Evolutionary conservation across 2,888 invertebrate species (phyloP).

Genomic region (Xylocampa areola): DNA sequence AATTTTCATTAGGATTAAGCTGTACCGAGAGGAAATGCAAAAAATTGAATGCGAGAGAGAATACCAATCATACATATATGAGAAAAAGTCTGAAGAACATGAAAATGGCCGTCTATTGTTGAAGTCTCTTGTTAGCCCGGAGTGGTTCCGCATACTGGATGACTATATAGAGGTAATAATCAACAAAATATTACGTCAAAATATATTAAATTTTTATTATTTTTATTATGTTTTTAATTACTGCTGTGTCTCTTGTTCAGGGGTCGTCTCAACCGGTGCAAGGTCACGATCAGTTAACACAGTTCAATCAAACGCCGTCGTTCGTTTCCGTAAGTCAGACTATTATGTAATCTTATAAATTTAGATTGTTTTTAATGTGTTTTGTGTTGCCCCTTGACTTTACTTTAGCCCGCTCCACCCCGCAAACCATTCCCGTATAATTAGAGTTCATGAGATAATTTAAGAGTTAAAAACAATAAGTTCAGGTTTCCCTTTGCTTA

Average conservation of each 20-base stretch:
- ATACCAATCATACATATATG: slow-evolving; percentile 52
- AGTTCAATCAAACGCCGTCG: slow-evolving; percentile 40
- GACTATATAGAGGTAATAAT: slow-evolving; percentile 70
- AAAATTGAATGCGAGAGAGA: slow-evolving; percentile 66
- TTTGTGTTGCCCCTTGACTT: too few relatives aligned
- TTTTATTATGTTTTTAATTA: neutral
- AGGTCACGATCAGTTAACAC: slow-evolving; percentile 45
- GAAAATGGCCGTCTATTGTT: slow-evolving; percentile 49
- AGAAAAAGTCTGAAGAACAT: slow-evolving; percentile 65
- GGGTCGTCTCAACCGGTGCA: slow-evolving; percentile 44
- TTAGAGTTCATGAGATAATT: too few relatives aligned
- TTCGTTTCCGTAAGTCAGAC: slow-evolving; percentile 55
- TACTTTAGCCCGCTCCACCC: too few relatives aligned
- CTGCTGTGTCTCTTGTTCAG: slow-evolving; percentile 34
- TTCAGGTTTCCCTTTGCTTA: too few relatives aligned
- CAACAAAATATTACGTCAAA: too few relatives aligned
- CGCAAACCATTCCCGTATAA: too few relatives aligned
- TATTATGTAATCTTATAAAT: too few relatives aligned
- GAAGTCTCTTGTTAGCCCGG: slow-evolving; percentile 34
- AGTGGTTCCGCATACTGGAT: slow-evolving; percentile 62
- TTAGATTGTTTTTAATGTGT: too few relatives aligned
- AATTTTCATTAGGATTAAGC: slow-evolving; percentile 70
- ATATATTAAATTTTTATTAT: too few relatives aligned
- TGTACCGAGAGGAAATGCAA: slow-evolving; percentile 62
- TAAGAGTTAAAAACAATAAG: too few relatives aligned